Base-by-base conservation (phyloP, 2,888 invertebrate species). In the Drosophila antonietae region DNA sequence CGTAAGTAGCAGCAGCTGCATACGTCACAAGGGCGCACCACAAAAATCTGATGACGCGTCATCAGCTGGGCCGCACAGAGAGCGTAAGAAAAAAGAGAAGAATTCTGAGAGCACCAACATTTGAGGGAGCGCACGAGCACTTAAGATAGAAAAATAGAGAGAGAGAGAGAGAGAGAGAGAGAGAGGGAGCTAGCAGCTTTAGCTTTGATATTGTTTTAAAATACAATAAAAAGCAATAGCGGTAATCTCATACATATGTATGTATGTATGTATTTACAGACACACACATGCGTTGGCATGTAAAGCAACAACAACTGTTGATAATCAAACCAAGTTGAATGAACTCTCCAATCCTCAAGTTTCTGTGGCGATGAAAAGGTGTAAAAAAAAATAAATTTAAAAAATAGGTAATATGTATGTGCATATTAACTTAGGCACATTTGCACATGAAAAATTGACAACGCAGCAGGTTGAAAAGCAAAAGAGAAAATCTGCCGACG, bases 251-350 rank as follows among this genome's bases (percentile, higher is more conserved):
- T 49, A 59, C 39, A 39, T 18, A 28, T 59, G 28, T 18, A 59
- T 47, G 23, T 35, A 23, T 0, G 4, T 23, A 23, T 4, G 4
- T 23, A 56, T 31, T 47, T 47, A 67, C 47, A 56, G 9, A 18
- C n/a, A 60, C 44, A 59, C 10, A 52, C 37, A 35, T 10, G 12
- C 15, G 23, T 31, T 18, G 35, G 8, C 37, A 35, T 28, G 35
- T 23, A 18, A 44, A 35, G 35, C 55, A 52, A 63, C 59, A 64
- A 66, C 65, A 78, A 75, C 43, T 46, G 37, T 60, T 68, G 68
- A 68, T 68, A 67, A 60, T 62, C 58, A 62, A 52, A 67, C 52
- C 52, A 52, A 68, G 80, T 81, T 81, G 83, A 81, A 81, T 77
- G 80, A 81, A 81, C 80, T 79, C 28, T 62, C 28, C 23, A 61